Evolutionary conservation across 2,888 invertebrate genomes (phyloP).

Genomic region (Bugula neritina): DNA sequence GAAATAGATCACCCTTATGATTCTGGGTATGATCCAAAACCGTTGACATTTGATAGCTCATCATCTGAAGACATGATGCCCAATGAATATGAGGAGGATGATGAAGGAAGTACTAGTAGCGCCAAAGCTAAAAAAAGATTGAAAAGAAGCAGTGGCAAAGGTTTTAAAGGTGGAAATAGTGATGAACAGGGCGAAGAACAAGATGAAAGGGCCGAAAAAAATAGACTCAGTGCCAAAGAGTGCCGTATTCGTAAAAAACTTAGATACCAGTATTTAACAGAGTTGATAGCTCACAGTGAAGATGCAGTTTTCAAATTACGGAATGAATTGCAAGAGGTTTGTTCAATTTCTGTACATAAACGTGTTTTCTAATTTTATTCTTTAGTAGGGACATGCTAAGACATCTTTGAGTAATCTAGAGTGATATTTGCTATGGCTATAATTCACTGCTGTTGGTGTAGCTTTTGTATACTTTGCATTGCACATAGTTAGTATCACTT

Average conservation of each 20-base stretch:
- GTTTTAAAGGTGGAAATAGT: not conserved
- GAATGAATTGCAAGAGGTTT: slow-evolving; percentile 83
- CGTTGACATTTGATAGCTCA: slow-evolving; percentile 7
- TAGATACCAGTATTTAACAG: slow-evolving; percentile 91
- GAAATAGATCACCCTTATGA: no score
- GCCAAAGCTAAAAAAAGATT: not conserved
- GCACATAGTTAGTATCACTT: no score
- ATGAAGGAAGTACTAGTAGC: not conserved
- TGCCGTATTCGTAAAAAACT: slow-evolving; percentile 93
- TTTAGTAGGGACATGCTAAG: no score
- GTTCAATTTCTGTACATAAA: slow-evolving; percentile 31
- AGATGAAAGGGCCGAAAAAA: slow-evolving; percentile 63
- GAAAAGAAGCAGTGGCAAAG: not conserved
- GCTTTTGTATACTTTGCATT: no score
- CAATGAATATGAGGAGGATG: not conserved
- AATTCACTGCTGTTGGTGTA: no score
- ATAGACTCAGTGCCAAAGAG: slow-evolving; percentile 92
- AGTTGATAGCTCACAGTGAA: slow-evolving; percentile 85
- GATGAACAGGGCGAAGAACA: not conserved
- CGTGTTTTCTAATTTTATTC: no score
- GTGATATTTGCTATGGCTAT: no score
- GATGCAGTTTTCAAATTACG: slow-evolving; percentile 80
- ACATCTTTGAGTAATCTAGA: no score
- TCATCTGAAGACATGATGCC: not conserved
- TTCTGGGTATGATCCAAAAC: not conserved